Conservation (phyloP, 2,113 vertebrate species). For the Entelurus aequoreus region DNA sequence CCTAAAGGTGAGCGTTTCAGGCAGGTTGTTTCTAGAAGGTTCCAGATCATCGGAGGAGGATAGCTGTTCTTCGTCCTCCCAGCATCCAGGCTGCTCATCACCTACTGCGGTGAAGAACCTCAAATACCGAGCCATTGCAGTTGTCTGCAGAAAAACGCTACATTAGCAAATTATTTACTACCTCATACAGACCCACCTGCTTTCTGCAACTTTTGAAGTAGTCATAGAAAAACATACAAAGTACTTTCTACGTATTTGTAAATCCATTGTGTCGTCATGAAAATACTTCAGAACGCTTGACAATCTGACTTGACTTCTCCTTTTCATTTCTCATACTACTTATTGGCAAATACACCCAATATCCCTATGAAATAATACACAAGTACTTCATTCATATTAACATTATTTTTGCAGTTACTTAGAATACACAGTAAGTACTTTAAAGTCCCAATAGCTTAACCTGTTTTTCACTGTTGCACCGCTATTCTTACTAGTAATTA, state of each 20-base stretch:
- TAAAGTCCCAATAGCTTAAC: too few relatives aligned
- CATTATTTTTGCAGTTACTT: too few relatives aligned
- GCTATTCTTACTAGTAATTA: too few relatives aligned
- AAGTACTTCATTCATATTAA: too few relatives aligned
- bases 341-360: slow-evolving; percentile 9
- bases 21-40: slow-evolving; percentile 13
- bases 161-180: not conserved
- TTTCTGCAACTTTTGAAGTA: not conserved
- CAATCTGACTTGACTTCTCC: slow-evolving; percentile 47
- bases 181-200: too few relatives aligned
- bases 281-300: slow-evolving; percentile 11
- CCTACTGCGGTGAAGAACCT: slow-evolving; percentile 88
- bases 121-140: slow-evolving; percentile 80
- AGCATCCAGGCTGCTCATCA: slow-evolving; percentile 66
- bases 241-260: not conserved
- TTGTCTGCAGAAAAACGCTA: not conserved
- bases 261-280: not conserved
- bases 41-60: slow-evolving; percentile 45
- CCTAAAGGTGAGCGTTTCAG: slow-evolving; percentile 62
- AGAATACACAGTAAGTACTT: too few relatives aligned
- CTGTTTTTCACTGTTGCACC: too few relatives aligned
- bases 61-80: slow-evolving; percentile 73
- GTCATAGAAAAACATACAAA: not conserved
- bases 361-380: too few relatives aligned
- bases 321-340: slow-evolving; percentile 21